Conservation (phyloP, 2,113 vertebrate species). For the Grus americana region DNA sequence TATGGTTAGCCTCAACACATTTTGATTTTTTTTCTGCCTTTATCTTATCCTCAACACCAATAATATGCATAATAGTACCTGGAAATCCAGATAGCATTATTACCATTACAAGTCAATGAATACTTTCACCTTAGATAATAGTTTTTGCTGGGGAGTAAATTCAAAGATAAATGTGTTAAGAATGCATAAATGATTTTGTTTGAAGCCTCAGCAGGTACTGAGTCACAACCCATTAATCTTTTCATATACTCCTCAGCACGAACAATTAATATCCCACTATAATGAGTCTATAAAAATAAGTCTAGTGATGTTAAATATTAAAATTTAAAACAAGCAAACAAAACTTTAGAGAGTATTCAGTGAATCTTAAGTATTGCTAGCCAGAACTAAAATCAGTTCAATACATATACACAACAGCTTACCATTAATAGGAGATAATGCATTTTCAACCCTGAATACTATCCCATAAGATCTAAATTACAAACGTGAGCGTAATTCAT, state of each 20-base stretch:
- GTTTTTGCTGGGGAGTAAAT: constrained; percentile 54
- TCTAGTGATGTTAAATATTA: constrained; percentile 14
- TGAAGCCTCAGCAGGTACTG: constrained; percentile 46
- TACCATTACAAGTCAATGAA: constrained; percentile 44
- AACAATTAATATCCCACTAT: constrained; percentile 36
- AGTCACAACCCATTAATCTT: constrained; percentile 52
- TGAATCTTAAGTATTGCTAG: not conserved
- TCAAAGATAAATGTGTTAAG: constrained; percentile 48
- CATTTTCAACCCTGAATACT: not conserved
- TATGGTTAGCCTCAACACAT: not conserved
- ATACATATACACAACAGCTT: not conserved
- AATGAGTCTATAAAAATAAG: constrained; percentile 35
- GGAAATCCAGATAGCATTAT: constrained; percentile 27
- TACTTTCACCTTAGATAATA: constrained; percentile 55
- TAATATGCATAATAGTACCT: constrained; percentile 1
- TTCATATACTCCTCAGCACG: constrained; percentile 3
- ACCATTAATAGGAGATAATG: not conserved
- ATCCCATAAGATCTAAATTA: not conserved
- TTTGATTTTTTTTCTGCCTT: constrained; percentile 18
- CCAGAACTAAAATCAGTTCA: not conserved
- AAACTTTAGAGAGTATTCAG: constrained; percentile 16
- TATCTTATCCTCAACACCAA: not conserved
- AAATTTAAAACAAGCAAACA: constrained; percentile 17
- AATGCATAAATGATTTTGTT: constrained; percentile 50
- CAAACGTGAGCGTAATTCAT: not conserved